A percentile compares a stretch with the other conserved stretches of the same genome.
These are phyloP conservation scores for Pelmatolapia mariae DNA, from an alignment of 2,113 vertebrate genomes.

Conservation along the genomic window DNA sequence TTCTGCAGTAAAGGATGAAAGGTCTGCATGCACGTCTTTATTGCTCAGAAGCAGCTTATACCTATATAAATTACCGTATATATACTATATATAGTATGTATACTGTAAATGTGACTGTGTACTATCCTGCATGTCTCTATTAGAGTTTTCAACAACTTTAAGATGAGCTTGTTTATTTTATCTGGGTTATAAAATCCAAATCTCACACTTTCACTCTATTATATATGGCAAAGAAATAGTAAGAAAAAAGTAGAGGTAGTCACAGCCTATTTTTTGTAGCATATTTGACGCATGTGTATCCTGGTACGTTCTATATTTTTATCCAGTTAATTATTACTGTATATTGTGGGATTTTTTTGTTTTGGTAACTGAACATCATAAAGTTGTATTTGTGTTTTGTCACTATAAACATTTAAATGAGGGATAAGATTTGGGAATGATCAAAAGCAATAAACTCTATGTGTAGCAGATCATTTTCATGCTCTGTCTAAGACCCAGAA, in stretches of 20 bases:
- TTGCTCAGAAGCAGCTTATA: not conserved
- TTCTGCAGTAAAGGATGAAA: not conserved
- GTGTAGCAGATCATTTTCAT: not conserved
- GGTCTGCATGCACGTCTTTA: not conserved
- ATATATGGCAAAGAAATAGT: not conserved
- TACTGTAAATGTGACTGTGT: not conserved
- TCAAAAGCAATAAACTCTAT: not conserved
- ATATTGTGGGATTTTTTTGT: not conserved
- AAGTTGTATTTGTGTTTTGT: not conserved
- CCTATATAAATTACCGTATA: not conserved
- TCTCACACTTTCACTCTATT: not conserved
- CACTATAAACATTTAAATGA: not conserved
- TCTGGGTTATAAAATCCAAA: not conserved
- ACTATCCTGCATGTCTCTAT: not conserved
- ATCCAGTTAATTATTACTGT: not conserved
- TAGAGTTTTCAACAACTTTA: not conserved
- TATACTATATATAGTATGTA: not conserved
- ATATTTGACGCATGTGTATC: not conserved
- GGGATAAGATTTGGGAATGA: not conserved
- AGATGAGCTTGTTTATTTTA: not conserved
- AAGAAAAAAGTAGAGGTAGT: not conserved
- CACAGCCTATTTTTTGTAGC: not conserved
- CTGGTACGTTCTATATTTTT: not conserved
- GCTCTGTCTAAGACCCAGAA: not conserved
- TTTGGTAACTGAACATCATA: not conserved